Evolutionary conservation across 2,888 invertebrate genomes (phyloP), one percentile per base, ranked within the genome.

Genomic region (Phymatocera aterrima): DNA sequence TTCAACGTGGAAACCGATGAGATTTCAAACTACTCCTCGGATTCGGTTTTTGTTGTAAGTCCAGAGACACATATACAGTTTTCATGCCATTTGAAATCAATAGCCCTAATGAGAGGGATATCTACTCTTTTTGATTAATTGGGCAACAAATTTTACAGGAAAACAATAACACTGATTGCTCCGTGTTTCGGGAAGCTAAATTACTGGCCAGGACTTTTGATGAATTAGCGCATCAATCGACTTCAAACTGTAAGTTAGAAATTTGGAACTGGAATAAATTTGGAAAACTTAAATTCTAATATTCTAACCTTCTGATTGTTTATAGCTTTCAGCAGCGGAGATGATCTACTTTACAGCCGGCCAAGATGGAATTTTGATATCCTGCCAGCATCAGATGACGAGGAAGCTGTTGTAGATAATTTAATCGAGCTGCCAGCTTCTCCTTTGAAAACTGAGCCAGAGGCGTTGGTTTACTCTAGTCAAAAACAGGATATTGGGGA

Each of bases 11-110:
- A 15, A 24, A 24, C 21, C 24, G 46, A 37, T 64, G 64, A 64
- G 3, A 6, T 37, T 6, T 77, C 79, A 3, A 46, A 34, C 15
- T 79, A 79, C 40, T 86, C 85, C 10, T 82, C 83, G 3, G 87
- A 88, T 81, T 87, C 88, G 61, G 87, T 88, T 46, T 88, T 86
- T 78, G 40, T 77, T 75, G 88, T 88, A 84, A 87, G 87, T 82
- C 77, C 10, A 2, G 43, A 48, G 10, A 8, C 40, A 61, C 51
- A 18, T 6, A 8, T 21, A 1, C 51, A 21, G 18, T 43, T 72
- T 74, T 57, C 12, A 6, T 65, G 24, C 24, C 12, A 34, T n/a
- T 61, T 3, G 37, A n/a, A 61, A 46, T 3, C 12, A 46, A 15
- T 46, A 3, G 3, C n/a, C n/a, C 46, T 46, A 46, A 46, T 1